Evolutionary conservation across 2,888 invertebrate species (phyloP), one percentile per base, ranked within the genome.

Genomic region (Amaurobius ferox): DNA sequence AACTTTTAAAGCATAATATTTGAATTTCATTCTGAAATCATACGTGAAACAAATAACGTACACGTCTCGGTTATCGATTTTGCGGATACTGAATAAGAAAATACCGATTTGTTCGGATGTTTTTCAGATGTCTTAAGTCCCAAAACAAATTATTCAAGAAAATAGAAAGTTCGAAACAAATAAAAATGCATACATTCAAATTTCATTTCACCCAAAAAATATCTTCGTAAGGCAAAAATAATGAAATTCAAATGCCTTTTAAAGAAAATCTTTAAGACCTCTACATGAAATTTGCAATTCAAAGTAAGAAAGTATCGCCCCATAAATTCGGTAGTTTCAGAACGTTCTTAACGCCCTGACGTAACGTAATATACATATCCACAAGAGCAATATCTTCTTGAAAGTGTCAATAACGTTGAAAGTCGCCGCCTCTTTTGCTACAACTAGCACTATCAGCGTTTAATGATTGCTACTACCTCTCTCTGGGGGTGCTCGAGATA

Each of bases 341-440:
- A 55, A 55, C 16, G 23, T 55, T 55, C 23, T 55, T 55, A 55
- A 55, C 19, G 23, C 55, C 23, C 5, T 55, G 23, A 55, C 55
- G 19, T 55, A 55, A 23, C 78, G 32, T 66, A 66, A 78, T 66
- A 66, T 32, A 48, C 35, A 67, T 66, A 67, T 61, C 61, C 61
- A 32, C 68, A 68, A 78, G 55, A 68, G 66, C 78, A 35, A 68
- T 78, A 68, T 40, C 78, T 70, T 35, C 68, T 70, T 78, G 68
- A 78, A 78, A 68, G 78, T 78, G 78, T 78, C 78, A 78, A 78
- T 78, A 78, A 78, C 68, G 78, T 70, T 78, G 61, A 77, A 77
- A 77, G 67, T 77, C 76, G 55, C 76, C 76, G 76, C 76, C 76
- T 77, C 76, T 77, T 77, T 77, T 48, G 67, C 48, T 39, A 55